Evolutionary conservation across 1,140 invertebrate genomes (phyloP).

Genomic region (Caligus rogercresseyi): DNA sequence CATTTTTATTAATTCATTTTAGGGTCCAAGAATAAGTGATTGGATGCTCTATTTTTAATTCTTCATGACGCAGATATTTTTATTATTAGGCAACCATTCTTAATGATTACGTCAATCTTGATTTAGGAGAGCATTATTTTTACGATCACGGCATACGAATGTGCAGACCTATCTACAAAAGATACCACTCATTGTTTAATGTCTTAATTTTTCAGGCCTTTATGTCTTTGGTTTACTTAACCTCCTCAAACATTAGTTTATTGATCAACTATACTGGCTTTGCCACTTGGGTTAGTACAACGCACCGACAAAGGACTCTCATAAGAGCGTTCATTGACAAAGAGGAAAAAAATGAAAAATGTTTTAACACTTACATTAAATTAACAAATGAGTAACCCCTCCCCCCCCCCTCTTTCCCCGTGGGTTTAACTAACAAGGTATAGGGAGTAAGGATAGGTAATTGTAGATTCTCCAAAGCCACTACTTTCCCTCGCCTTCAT

Average conservation of each 20-base stretch:
- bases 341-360: neutral
- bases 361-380: neutral
- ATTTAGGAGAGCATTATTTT: too few species aligned
- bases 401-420: neutral
- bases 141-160: too few species aligned
- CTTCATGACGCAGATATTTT: too few species aligned
- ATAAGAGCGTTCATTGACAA: neutral
- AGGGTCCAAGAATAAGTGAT: too few species aligned
- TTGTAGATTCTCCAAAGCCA: too few species aligned
- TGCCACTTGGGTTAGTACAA: conserved; percentile 19
- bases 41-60: too few species aligned
- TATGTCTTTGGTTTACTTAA: conserved; percentile 16
- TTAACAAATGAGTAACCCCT: neutral
- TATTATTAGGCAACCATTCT: too few species aligned
- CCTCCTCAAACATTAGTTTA: conserved; percentile 16
- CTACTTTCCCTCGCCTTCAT: too few species aligned
- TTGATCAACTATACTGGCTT: conserved; percentile 21
- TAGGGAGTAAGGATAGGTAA: too few species aligned
- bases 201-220: conserved; percentile 17
- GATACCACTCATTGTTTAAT: neutral
- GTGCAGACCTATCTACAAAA: too few species aligned
- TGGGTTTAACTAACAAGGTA: neutral
- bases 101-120: too few species aligned
- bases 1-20: too few species aligned
- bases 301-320: neutral